Evolutionary conservation across 53 echinoderm and acorn worm genomes (phyloP), one percentile per base, ranked within the genome.

Genomic region (Patiria pectinifera): DNA sequence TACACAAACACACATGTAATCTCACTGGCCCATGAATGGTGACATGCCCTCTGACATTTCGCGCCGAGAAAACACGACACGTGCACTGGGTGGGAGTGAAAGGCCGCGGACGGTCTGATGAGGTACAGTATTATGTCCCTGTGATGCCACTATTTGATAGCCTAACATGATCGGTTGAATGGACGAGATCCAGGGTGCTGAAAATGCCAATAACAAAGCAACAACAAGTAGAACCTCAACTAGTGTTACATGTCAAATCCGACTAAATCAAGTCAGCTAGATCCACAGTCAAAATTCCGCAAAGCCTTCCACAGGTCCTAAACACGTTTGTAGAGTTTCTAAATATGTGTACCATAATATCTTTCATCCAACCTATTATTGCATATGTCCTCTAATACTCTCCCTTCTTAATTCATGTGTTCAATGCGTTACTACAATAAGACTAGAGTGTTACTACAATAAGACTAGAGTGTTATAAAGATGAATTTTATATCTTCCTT

Each of bases 21-120:
- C 89, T 63, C n/a, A 80, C 63, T 21, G 62, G 80, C 46, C 63
- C 25, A 16, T 78, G 80, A 90, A 70, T 81, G 90, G 62, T 6
- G 47, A 81, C 90, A 90, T 81, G 90, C 90, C 81, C 90, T 90
- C 90, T 80, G 90, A 90, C 90, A 90, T 90, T 90, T 90, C 46
- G 69, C 69, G 69, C 25, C 23, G 16, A 80, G 90, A 90, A 90
- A 90, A 90, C 80, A 90, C 22, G 81, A 90, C 90, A 90, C 80
- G 77, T 62, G 78, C 19, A 24, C 62, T 76, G 60, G 61, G 8
- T 21, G n/a, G 25, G 10, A 22, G 76, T 76, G 59, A 88, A 62
- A 78, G 88, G 77, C 88, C 10, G 53, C 11, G 22, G 53, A 1
- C 23, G 22, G 16, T 78, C 59, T 12, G 45, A 59, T 59, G 46